Conservation (phyloP, 2,888 invertebrate genomes). For the Matsumyia berberina region DNA sequence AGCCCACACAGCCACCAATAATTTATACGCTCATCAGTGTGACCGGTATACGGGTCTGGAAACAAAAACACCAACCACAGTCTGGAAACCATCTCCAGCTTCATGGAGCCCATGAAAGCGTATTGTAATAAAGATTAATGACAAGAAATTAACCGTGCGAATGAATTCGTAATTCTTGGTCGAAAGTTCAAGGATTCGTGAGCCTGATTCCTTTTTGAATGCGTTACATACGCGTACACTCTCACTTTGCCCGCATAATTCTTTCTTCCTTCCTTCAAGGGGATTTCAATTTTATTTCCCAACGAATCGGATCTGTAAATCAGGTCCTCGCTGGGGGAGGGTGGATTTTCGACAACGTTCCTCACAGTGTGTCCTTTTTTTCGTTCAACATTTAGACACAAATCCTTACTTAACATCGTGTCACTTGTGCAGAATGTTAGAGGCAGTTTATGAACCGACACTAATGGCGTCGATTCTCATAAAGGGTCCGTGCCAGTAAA, state of each 20-base stretch:
- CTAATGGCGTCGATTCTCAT: conserved; percentile 64
- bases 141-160: conserved; percentile 57
- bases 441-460: conserved; percentile 70
- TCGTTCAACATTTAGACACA: conserved; percentile 33
- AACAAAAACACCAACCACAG: background rate
- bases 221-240: conserved; percentile 4
- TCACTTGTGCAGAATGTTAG: conserved; percentile 54
- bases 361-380: conserved; percentile 18
- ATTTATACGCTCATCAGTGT: conserved; percentile 16
- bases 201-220: conserved; percentile 10
- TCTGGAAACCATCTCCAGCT: background rate
- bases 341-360: conserved; percentile 26
- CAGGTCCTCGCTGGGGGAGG: conserved; percentile 32
- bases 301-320: conserved; percentile 58
- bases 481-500: conserved; percentile 38
- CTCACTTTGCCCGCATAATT: background rate
- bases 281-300: conserved; percentile 40
- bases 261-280: background rate
- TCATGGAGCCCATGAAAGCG: conserved; percentile 1
- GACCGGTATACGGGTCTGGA: background rate
- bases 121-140: conserved; percentile 53
- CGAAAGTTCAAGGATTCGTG: conserved; percentile 25
- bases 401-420: conserved; percentile 66
- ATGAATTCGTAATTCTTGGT: conserved; percentile 52
- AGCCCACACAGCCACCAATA: background rate